Evolutionary conservation across 2,797 vertebrate species (phyloP).

Genomic region (Carcharodon carcharias): DNA sequence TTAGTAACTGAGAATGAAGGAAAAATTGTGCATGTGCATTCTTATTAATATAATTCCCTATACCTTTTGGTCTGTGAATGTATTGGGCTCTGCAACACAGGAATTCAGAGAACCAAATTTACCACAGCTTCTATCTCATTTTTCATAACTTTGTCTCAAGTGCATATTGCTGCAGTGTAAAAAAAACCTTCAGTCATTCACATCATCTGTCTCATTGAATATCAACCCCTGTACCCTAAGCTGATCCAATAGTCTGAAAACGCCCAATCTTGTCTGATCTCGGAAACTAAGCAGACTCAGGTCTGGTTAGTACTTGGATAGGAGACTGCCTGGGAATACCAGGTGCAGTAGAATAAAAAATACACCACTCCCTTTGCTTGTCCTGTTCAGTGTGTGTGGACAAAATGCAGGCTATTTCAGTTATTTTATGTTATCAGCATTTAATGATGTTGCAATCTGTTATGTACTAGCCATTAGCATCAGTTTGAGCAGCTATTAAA

Average conservation of each 20-base stretch:
- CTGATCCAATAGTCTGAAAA: too few species aligned
- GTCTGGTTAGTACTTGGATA: too few species aligned
- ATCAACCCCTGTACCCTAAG: neutral
- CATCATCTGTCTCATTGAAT: neutral
- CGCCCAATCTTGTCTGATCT: too few species aligned
- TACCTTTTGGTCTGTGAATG: neutral
- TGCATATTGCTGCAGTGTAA: too few species aligned
- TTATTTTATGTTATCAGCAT: neutral
- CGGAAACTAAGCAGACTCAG: too few species aligned
- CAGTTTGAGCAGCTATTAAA: neutral
- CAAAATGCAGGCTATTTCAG: too few species aligned
- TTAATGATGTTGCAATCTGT: constrained; percentile 3
- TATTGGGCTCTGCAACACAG: neutral
- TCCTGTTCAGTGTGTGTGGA: neutral
- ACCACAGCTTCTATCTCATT: neutral
- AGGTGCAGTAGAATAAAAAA: neutral
- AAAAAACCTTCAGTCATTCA: neutral
- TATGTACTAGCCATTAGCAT: neutral
- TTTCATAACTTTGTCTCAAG: neutral
- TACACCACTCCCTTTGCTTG: neutral
- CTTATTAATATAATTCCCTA: neutral
- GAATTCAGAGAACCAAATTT: neutral
- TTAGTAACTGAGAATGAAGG: neutral
- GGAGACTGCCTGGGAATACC: too few species aligned
- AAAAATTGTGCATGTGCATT: neutral